These are phyloP conservation scores for Tetrax tetrax DNA, from an alignment of 2,113 vertebrate species.

Conservation along the genomic window DNA sequence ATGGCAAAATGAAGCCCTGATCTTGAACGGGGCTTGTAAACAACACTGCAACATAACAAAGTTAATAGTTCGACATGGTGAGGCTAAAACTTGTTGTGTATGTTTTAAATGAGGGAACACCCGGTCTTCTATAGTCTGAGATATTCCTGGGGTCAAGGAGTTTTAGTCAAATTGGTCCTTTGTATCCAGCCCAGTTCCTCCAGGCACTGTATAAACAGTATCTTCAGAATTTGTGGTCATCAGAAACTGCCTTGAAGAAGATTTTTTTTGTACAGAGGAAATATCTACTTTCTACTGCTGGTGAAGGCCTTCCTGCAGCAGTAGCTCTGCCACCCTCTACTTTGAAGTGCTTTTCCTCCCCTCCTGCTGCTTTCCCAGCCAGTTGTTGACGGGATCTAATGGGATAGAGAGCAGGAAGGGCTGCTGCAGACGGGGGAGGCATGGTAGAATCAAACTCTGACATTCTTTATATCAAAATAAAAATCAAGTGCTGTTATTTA, in stretches of 20 bases:
- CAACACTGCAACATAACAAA: background rate
- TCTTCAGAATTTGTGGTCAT: background rate
- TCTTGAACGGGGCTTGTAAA: background rate
- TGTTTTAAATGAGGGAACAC: background rate
- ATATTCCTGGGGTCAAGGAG: background rate
- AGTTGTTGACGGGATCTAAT: background rate
- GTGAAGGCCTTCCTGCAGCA: background rate
- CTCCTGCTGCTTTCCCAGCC: background rate
- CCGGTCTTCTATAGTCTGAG: background rate
- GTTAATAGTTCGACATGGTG: background rate
- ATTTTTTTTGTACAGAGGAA: background rate
- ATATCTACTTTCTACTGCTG: background rate
- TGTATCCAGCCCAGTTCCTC: background rate
- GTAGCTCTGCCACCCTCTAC: background rate
- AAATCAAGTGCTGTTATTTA: conserved; percentile 37
- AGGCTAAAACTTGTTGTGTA: background rate
- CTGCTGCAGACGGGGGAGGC: background rate
- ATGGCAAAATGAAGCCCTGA: background rate
- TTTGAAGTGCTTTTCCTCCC: background rate
- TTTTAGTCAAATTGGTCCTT: background rate
- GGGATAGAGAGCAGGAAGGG: background rate
- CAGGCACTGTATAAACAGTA: background rate
- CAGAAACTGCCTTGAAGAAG: background rate
- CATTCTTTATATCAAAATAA: background rate
- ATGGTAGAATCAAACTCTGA: background rate